Evolutionary conservation across 2,888 invertebrate species (phyloP), one percentile per base, ranked within the genome.

Genomic region (Automeris io): DNA sequence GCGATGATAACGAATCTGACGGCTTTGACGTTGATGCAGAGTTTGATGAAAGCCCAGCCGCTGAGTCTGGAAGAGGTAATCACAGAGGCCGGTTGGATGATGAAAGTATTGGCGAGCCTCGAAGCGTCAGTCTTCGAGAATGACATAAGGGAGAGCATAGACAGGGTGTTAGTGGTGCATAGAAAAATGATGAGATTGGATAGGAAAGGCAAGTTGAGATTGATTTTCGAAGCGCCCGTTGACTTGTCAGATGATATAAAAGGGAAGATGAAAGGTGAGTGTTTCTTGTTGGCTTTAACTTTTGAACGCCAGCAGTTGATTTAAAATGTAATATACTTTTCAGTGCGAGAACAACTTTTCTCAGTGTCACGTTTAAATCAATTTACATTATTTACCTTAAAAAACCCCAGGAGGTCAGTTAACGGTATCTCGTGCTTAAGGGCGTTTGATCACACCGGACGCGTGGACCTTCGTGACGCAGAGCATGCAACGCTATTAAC

Each of bases 1-100:
- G 88, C 93, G 9, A 92, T 91, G 0, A 89, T 92, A 13, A 92
- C 95, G 36, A 94, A 95, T 69, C 61, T 95, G 33, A 73, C 94
- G n/a, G 89, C 94, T 1, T 57, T 91, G 34, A 79, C 90, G 2
- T 64, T 92, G 47, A 90, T 88, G 79, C 86, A 85, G 53, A 83
- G 87, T 59, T 55, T 86, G 37, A 75, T 69, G 46, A 69, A 58
- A 13, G 65, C 74, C 19, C 51, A 71, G 33, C 62, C 71, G 2
- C 70, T 90, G 36, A 61, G 57, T 3, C 57, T 87, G 5, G 77
- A 88, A 5, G 74, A 86, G 19, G 70, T 91, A 2, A 41, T 83
- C 1, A 42, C 60, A 16, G 89, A 91, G 54, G 82, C 91, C 9
- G 57, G 65, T 5, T 90, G 90, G 89, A 66, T 90, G 38, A 83